Conservation (phyloP, 2,888 invertebrate genomes). For the Hyalella azteca region DNA sequence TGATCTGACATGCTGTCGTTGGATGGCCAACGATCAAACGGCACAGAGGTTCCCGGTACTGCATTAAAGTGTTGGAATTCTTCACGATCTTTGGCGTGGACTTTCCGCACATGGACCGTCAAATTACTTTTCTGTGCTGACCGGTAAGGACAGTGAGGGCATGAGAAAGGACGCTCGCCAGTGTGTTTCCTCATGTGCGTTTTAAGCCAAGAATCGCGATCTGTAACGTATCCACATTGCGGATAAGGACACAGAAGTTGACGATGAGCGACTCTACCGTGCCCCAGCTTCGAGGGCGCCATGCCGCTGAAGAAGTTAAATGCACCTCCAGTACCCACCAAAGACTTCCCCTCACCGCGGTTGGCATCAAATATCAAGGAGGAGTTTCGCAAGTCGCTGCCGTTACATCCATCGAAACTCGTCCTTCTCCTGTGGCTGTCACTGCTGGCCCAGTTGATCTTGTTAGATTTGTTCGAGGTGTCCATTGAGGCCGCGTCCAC, state of each 20-base stretch:
- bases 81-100: slow-evolving; percentile 27
- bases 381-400: not conserved
- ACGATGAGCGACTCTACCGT: not conserved
- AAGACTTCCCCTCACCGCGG: not conserved
- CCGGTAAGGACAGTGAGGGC: slow-evolving; percentile 39
- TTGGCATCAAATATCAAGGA: not conserved
- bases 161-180: slow-evolving; percentile 39
- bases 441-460: slow-evolving; percentile 7
- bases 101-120: slow-evolving; percentile 35
- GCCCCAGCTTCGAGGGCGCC: not conserved
- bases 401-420: slow-evolving; percentile 3
- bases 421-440: not conserved
- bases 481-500: not conserved
- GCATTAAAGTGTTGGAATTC: not conserved
- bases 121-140: slow-evolving; percentile 41
- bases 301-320: not conserved
- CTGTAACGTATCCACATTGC: slow-evolving; percentile 29
- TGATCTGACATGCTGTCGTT: too few species aligned
- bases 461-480: not conserved
- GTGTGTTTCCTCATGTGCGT: slow-evolving; percentile 40
- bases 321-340: not conserved
- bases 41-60: not conserved
- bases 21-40: not conserved
- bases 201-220: slow-evolving; percentile 34
- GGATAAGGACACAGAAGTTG: slow-evolving; percentile 8